Evolutionary conservation across 1,140 invertebrate species (phyloP), one percentile per base, ranked within the genome.

Genomic region (Coelopa frigida): DNA sequence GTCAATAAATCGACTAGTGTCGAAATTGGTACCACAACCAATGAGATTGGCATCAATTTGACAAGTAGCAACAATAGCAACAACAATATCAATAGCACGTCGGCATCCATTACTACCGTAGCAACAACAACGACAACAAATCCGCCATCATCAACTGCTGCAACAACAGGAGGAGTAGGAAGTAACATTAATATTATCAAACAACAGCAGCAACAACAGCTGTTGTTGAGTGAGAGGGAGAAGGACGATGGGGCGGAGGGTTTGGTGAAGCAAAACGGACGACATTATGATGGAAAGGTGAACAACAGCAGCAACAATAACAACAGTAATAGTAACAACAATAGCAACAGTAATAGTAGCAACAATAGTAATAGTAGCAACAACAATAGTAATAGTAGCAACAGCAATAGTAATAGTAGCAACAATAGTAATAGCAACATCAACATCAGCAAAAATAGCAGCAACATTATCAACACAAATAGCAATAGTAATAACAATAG

Each of bases 221-320:
- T n/a, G n/a, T n/a, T n/a, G n/a, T n/a, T n/a, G n/a, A n/a, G n/a
- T n/a, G n/a, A n/a, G n/a, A n/a, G n/a, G n/a, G n/a, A n/a, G n/a
- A n/a, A n/a, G n/a, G n/a, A n/a, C n/a, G n/a, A n/a, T n/a, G n/a
- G n/a, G n/a, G n/a, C n/a, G n/a, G n/a, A n/a, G n/a, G n/a, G n/a
- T n/a, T n/a, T n/a, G n/a, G n/a, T n/a, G n/a, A 50, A 50, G 37
- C 49, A 50, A 41, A 50, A 50, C 46, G 49, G 49, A 27, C 49
- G 46, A 46, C 44, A 46, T 39, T 21, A 45, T 21, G 39, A 39
- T 36, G 11, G 42, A 21, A 36, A 50, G 36, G 49, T 24, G 32
- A 44, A 49, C 42, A 46, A 42, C 48, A 38, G 23, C 36, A 49
- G 17, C 18, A 42, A 31, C 7, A 17, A 26, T 40, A 29, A 24